phyloP scores from a whole-genome alignment of 1,140 invertebrate genomes.

The Mactra quadrangularis region DNA sequence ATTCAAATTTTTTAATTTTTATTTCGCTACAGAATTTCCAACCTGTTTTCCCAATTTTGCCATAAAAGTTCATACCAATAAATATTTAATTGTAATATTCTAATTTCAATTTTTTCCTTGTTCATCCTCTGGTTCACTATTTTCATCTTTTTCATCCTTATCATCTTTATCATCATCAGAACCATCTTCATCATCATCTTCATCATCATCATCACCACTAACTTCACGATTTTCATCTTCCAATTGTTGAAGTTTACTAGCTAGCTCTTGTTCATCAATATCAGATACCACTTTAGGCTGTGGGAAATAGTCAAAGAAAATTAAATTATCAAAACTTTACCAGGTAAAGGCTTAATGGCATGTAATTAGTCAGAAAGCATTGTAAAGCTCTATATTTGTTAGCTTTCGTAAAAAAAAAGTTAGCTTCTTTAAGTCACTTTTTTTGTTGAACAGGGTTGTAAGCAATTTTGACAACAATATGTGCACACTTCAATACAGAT shows the following conservation, averaged over 20 bases:
- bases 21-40: no score
- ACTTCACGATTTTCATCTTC: conserved; percentile 98
- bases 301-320: conserved; percentile 54
- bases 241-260: conserved; percentile 95
- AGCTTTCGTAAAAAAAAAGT: no score
- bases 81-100: conserved; percentile 8
- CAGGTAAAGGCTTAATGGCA: background rate
- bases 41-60: no score
- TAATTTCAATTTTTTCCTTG: conserved; percentile 33
- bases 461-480: no score
- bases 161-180: conserved; percentile 76
- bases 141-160: conserved; percentile 2
- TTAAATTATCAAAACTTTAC: background rate
- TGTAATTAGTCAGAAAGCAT: background rate
- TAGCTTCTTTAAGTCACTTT: no score
- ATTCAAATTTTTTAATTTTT: no score
- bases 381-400: background rate
- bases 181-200: conserved; percentile 82
- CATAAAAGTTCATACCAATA: no score
- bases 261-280: conserved; percentile 95
- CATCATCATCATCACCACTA: conserved; percentile 86
- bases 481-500: no score
- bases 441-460: no score
- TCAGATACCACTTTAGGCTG: conserved; percentile 99
- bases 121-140: conserved; percentile 41